phyloP scores from a whole-genome alignment of 35 echinoderm and acorn worm species.

The Apostichopus japonicus region DNA sequence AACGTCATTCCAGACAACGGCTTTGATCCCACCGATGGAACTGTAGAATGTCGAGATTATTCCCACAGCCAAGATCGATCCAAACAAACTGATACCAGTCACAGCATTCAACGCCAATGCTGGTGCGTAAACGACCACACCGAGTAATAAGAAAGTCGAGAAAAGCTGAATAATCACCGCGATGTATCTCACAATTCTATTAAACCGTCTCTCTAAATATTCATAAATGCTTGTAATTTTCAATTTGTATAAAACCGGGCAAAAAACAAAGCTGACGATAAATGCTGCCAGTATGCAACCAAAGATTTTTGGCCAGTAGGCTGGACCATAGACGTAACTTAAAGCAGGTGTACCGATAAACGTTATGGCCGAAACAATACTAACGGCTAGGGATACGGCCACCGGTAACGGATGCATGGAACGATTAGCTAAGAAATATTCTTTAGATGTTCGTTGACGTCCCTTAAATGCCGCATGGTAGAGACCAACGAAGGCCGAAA shows the following conservation, averaged over 20 bases:
- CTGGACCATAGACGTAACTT: background rate
- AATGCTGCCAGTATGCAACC: background rate
- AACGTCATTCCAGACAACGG: constrained; percentile 48
- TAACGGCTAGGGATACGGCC: background rate
- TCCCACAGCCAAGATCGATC: constrained; percentile 23
- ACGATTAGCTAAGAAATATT: background rate
- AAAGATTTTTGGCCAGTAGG: background rate
- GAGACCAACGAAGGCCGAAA: background rate
- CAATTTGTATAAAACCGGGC: constrained; percentile 37
- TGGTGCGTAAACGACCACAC: constrained; percentile 43
- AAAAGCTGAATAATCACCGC: background rate
- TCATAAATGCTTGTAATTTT: constrained; percentile 51
- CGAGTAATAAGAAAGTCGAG: background rate
- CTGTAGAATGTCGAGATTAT: constrained; percentile 54
- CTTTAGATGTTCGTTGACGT: background rate
- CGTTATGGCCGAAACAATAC: background rate
- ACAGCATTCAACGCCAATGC: constrained; percentile 49
- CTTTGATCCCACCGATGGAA: constrained; percentile 44
- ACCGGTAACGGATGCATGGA: background rate
- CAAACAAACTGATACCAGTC: constrained; percentile 36
- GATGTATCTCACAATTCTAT: background rate
- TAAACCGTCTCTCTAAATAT: constrained; percentile 38
- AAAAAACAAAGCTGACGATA: background rate
- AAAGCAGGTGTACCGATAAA: background rate
- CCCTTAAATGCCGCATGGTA: background rate